Base-by-base conservation (phyloP, 1,140 invertebrate genomes). In the Melitaea cinxia region DNA sequence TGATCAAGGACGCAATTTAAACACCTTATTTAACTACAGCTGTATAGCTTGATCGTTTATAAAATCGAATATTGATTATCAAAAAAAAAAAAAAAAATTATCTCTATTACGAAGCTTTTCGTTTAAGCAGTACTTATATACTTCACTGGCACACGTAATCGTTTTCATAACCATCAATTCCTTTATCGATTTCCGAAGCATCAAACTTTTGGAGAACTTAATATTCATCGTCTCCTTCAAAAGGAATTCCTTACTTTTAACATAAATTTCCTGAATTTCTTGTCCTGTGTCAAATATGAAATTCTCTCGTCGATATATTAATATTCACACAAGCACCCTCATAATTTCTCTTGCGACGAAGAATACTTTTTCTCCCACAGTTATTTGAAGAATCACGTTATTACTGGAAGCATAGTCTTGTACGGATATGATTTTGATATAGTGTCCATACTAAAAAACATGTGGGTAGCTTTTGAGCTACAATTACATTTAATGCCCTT, bases 281-380 rank as follows among this genome's bases (percentile, higher is more conserved):
- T 79, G 73, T 72, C 77, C 74, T 74, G 66, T 70, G 68, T 62
- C 72, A 78, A 83, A 83, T 85, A 85, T 85, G 83, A 85, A 83
- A 85, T 83, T 85, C 77, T 73, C 60, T 64, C 65, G 69, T 64
- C 65, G 57, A 68, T 72, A 75, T 80, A 81, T 83, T 82, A 83
- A 82, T 83, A 81, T 80, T 85, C 81, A 73, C 71, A 73, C 55
- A 45, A 35, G 55, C 55, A 15, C 24, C 7, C 55, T 45, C 70
- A 77, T 72, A 42, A 75, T 73, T 67, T 66, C 45, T 49, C 42
- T 55, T 57, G 45, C 55, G 53, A 65, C 68, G 55, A 45, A 73
- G 73, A 74, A 77, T 71, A 75, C 68, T 68, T 74, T 72, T 65
- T 57, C 49, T 61, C 60, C 23, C 35, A 26, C 35, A 56, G 54